A percentile compares a stretch with the other conserved stretches of the same genome.
Conservation (phyloP, 2,113 vertebrate species). For the Chloroceryle aenea region DNA sequence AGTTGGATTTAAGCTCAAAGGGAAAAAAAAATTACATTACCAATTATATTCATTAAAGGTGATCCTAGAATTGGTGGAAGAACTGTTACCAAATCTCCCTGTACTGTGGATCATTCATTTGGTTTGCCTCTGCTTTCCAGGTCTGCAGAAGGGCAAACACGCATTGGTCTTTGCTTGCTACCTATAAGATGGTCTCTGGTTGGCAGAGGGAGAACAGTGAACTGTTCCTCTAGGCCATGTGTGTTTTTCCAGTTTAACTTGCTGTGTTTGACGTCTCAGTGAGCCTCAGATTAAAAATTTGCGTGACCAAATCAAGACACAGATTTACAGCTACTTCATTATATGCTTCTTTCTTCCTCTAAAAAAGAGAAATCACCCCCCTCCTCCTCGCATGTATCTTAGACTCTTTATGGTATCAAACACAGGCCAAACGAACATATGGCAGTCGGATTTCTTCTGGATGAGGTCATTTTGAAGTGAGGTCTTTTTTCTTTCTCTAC, state of each 20-base stretch:
- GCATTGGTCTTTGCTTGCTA: background rate
- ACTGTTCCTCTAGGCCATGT: background rate
- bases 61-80: background rate
- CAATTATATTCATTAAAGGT: background rate
- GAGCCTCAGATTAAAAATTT: slow-evolving; percentile 22
- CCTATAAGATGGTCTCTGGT: background rate
- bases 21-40: background rate
- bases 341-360: background rate
- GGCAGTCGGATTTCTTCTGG: slow-evolving; percentile 66
- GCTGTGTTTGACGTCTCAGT: background rate
- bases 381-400: background rate
- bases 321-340: background rate
- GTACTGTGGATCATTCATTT: background rate
- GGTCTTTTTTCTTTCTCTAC: slow-evolving; percentile 14
- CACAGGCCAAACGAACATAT: slow-evolving; percentile 59
- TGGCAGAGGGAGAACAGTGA: background rate
- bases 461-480: slow-evolving; percentile 71
- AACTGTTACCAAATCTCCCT: background rate
- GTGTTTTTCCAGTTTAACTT: background rate
- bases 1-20: background rate
- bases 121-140: background rate
- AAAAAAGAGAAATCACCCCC: background rate
- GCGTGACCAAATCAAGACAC: background rate
- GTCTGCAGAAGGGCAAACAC: background rate
- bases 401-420: slow-evolving; percentile 24